Evolutionary conservation across 2,888 invertebrate species (phyloP), one percentile per base, ranked within the genome.

Genomic region (Drosophila antonietae): DNA sequence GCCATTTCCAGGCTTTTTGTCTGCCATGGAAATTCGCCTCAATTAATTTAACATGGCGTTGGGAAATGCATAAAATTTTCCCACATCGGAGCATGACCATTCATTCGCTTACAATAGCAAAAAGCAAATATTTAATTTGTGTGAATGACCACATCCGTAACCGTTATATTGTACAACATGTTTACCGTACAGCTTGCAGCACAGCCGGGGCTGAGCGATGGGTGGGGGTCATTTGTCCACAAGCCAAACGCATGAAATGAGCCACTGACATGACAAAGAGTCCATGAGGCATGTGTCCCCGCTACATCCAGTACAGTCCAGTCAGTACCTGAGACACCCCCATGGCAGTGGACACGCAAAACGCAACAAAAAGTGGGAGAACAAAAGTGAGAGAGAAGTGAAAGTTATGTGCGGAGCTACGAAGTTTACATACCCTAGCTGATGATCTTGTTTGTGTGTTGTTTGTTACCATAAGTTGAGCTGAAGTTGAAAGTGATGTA

Each of bases 71-170:
- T 62, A 63, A 47, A 53, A 57, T 44, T 39, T 39, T 37, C 58
- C 28, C 41, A 35, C 41, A 44, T 46, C 52, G 35, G 39, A 47
- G 39, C 28, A 51, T 20, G 53, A 39, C 53, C 62, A 49, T 43
- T 63, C 71, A 43, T 37, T 63, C 71, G 53, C 39, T 49, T 44
- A 59, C 58, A 61, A 63, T 43, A 68, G 59, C 59, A 49, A 61
- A 55, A 31, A 44, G 67, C 74, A 85, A 78, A 82, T 80, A 80
- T 85, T 85, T 76, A 78, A 83, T 83, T 80, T 85, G 70, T 80
- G 70, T 74, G 70, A 75, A 74, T 80, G 80, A 74, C 61, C 72
- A 71, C 72, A 75, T 80, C 78, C 72, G 78, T 68, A 73, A 67
- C 62, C 65, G 47, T 31, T 18, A 46, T 56, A 57, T 51, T 43